Evolutionary conservation across 2,797 vertebrate genomes (phyloP).

Genomic region (Myotis planiceps): DNA sequence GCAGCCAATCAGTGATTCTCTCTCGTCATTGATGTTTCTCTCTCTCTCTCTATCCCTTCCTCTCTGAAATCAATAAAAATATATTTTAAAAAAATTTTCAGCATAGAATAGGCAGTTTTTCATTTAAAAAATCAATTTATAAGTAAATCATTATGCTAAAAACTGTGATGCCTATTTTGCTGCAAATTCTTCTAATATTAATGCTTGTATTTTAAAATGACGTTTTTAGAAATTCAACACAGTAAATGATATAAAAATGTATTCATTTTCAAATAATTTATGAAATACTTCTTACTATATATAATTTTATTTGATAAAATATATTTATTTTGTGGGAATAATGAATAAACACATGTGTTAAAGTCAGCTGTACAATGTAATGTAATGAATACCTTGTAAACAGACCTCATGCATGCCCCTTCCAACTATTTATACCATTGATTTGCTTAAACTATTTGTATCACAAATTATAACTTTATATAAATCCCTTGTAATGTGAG

Average conservation of each 20-base stretch:
- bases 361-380: background rate
- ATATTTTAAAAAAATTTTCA: background rate
- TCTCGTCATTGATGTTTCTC: too few species aligned
- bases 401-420: background rate
- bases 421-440: background rate
- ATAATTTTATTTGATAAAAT: background rate
- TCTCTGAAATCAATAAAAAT: too few species aligned
- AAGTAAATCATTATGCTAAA: background rate
- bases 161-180: background rate
- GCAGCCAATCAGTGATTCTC: too few species aligned
- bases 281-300: background rate
- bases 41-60: too few species aligned
- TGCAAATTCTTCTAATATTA: background rate
- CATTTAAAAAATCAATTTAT: background rate
- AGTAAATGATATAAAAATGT: background rate
- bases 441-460: background rate
- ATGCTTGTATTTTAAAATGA: background rate
- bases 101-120: background rate
- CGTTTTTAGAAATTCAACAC: background rate
- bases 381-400: background rate
- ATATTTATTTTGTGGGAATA: background rate
- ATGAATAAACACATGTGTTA: background rate
- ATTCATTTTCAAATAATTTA: slow-evolving; percentile 9
- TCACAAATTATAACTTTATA: background rate
- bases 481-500: background rate